Evolutionary conservation across 2,888 invertebrate genomes (phyloP).

Genomic region (Dioctria rufipes): DNA sequence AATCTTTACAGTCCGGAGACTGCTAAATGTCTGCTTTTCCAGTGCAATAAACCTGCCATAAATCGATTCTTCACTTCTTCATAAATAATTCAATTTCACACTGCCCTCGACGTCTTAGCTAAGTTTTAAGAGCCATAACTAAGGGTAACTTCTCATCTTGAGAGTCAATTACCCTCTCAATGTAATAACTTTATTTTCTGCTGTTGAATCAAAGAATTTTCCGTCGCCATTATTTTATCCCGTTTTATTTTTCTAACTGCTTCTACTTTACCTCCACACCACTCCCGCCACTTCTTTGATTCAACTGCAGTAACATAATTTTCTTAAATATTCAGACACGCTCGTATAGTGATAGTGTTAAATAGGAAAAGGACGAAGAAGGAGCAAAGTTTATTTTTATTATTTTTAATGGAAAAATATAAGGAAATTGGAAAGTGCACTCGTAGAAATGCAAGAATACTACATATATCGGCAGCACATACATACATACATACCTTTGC

Average conservation of each 20-base stretch:
- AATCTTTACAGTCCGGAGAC: too few species aligned
- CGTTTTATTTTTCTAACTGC: slow-evolving; percentile 13
- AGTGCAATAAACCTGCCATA: slow-evolving; percentile 23
- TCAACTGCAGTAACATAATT: slow-evolving; percentile 38
- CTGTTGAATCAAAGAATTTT: slow-evolving; percentile 42
- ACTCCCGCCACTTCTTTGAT: background rate
- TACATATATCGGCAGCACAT: background rate
- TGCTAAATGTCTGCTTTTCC: too few species aligned
- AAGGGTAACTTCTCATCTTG: slow-evolving; percentile 28
- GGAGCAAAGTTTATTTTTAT: background rate
- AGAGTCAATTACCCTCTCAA: slow-evolving; percentile 49
- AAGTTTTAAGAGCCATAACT: slow-evolving; percentile 24
- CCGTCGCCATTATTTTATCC: slow-evolving; percentile 21
- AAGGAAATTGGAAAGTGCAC: slow-evolving; percentile 1
- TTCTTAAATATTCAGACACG: slow-evolving; percentile 10
- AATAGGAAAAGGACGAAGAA: background rate
- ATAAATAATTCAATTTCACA: slow-evolving; percentile 37
- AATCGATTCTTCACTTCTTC: slow-evolving; percentile 22
- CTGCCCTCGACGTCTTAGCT: slow-evolving; percentile 10
- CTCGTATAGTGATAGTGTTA: slow-evolving; percentile 1
- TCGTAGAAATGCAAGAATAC: slow-evolving; percentile 22
- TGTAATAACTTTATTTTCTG: slow-evolving; percentile 47
- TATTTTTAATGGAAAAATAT: slow-evolving; percentile 18
- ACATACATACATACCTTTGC: background rate
- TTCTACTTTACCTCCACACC: slow-evolving; percentile 4